These are phyloP conservation scores for Periophthalmus magnuspinnatus DNA, from an alignment of 2,797 vertebrate species.

Conservation along the genomic window DNA sequence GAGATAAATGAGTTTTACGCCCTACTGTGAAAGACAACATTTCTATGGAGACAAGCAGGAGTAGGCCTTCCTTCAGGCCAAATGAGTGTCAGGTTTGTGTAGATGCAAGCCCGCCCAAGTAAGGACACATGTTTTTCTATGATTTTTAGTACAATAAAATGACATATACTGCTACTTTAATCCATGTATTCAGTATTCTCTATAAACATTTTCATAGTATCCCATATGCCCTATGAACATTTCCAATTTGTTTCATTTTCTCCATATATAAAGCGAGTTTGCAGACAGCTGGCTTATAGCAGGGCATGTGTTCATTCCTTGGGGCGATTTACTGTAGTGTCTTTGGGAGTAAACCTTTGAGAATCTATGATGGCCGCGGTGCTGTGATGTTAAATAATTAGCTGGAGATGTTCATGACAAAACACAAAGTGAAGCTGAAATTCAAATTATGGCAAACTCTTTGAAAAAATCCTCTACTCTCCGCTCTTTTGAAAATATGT, in stretches of 20 bases:
- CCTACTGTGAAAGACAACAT: too few relatives aligned
- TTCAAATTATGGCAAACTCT: not conserved
- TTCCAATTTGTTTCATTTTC: not conserved
- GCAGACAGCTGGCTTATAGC: constrained; percentile 1
- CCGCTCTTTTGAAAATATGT: not conserved
- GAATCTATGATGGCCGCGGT: not conserved
- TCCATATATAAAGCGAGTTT: not conserved
- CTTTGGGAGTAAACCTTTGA: not conserved
- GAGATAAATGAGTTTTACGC: too few relatives aligned
- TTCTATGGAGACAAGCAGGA: too few relatives aligned
- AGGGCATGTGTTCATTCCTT: not conserved
- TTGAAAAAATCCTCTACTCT: not conserved
- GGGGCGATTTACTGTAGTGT: not conserved
- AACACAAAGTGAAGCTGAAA: constrained; percentile 6
- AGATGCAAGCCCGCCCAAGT: too few relatives aligned
- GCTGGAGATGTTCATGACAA: constrained; percentile 8
- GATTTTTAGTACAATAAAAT: too few relatives aligned
- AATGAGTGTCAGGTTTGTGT: too few relatives aligned
- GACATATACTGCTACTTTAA: too few relatives aligned
- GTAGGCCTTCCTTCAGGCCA: too few relatives aligned
- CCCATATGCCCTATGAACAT: not conserved
- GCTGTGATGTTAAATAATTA: constrained; percentile 13
- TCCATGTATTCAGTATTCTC: too few relatives aligned
- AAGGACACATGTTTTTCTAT: too few relatives aligned
- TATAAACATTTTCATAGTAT: too few relatives aligned